Percentiles rank a stretch among this genome's conserved stretches.
These are phyloP conservation scores for Hypocryptadius cinnamomeus DNA, from an alignment of 2,113 vertebrate genomes.

Conservation along the genomic window DNA sequence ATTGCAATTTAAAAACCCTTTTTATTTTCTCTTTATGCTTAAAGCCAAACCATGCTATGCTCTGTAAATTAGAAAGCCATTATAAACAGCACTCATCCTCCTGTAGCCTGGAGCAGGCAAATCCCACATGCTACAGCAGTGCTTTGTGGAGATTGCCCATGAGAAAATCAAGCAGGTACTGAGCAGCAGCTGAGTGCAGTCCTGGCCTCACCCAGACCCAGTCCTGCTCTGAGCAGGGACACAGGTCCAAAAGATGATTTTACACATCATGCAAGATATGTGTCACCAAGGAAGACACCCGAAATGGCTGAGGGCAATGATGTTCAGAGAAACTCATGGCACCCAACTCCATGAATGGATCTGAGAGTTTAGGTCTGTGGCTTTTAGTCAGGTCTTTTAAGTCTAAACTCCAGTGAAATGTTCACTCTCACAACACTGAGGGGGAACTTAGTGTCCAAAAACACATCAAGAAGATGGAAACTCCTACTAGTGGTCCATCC, in stretches of 20 bases:
- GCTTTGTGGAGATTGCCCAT: neutral
- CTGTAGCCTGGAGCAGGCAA: neutral
- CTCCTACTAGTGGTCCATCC: neutral
- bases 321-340: neutral
- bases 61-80: neutral
- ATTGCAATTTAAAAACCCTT: neutral
- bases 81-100: neutral
- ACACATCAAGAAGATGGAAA: neutral
- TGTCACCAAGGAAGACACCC: rapidly evolving
- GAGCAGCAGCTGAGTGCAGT: neutral
- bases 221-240: neutral
- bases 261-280: rapidly evolving
- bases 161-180: neutral
- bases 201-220: neutral
- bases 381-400: neutral
- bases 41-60: neutral
- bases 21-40: neutral
- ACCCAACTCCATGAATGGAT: neutral
- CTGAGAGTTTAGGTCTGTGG: neutral
- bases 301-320: neutral
- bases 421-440: neutral
- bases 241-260: neutral
- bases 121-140: neutral
- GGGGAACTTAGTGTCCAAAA: neutral
- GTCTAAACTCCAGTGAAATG: neutral